phyloP scores from a whole-genome alignment of 2,888 invertebrate species.

The Plagodis pulveraria region DNA sequence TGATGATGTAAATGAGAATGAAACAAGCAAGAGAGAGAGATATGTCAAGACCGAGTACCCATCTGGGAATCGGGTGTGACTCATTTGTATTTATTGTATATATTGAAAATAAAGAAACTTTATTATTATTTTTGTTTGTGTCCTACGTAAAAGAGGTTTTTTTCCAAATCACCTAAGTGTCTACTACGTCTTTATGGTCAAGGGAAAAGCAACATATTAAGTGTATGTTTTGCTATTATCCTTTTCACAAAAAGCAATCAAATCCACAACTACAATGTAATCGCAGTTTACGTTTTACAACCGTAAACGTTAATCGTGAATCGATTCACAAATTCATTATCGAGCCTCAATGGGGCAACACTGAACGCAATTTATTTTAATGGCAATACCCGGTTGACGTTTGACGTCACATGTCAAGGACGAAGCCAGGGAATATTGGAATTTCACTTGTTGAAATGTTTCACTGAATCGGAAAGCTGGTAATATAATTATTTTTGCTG shows the following conservation, averaged over 20 bases:
- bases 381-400: slow-evolving; percentile 46
- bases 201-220: not conserved
- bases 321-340: slow-evolving; percentile 29
- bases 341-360: slow-evolving; percentile 43
- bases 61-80: too few species aligned
- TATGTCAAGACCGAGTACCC: too few species aligned
- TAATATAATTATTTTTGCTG: not conserved
- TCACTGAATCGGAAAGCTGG: not conserved
- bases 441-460: slow-evolving; percentile 19
- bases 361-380: slow-evolving; percentile 55
- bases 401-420: slow-evolving; percentile 36
- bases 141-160: too few species aligned
- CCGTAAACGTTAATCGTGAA: slow-evolving; percentile 11
- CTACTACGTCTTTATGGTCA: too few species aligned
- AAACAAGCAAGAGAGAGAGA: too few species aligned
- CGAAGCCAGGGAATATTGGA: slow-evolving; percentile 9
- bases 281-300: slow-evolving; percentile 8
- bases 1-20: too few species aligned
- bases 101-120: too few species aligned
- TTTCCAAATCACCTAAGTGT: too few species aligned
- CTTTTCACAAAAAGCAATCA: too few species aligned
- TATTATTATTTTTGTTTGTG: too few species aligned
- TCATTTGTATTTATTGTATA: too few species aligned
- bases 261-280: slow-evolving; percentile 9
- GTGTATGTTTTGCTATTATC: not conserved